Evolutionary conservation across 2,888 invertebrate species (phyloP).

Genomic region (Acrobasis consociella): DNA sequence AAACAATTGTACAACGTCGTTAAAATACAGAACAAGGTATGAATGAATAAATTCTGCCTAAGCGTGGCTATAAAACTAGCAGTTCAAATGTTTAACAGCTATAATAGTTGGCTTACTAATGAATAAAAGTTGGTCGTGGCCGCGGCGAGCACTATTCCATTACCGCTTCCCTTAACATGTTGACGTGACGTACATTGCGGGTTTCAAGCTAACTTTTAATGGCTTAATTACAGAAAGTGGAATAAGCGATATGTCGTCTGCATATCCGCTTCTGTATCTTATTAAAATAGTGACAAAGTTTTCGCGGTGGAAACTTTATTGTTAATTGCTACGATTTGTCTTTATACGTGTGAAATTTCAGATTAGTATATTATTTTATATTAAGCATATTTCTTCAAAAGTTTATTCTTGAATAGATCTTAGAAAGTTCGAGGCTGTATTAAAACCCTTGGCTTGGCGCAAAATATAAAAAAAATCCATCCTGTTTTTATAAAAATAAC

Average conservation of each 20-base stretch:
- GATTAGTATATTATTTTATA: no score
- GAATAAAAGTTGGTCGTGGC: conserved; percentile 34
- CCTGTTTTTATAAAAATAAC: no score
- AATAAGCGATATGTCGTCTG: conserved; percentile 21
- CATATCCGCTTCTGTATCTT: not conserved
- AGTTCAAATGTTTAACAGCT: conserved; percentile 31
- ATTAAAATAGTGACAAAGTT: conserved; percentile 9
- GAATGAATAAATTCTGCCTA: conserved; percentile 23
- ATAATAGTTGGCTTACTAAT: conserved; percentile 34
- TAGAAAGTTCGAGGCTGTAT: no score
- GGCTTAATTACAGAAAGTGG: conserved; percentile 31
- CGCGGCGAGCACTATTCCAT: conserved; percentile 21
- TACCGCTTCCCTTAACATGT: conserved; percentile 8
- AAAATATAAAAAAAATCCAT: no score
- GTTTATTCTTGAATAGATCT: no score
- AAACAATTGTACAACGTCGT: conserved; percentile 16
- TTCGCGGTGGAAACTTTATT: conserved; percentile 3
- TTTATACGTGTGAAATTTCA: not conserved
- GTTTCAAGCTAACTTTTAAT: conserved; percentile 38
- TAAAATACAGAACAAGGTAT: conserved; percentile 9
- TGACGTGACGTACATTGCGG: conserved; percentile 10
- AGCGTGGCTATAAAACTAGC: conserved; percentile 27
- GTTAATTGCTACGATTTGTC: conserved; percentile 10
- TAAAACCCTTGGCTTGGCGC: no score
- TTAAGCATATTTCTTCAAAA: no score